Evolutionary conservation across 2,113 vertebrate genomes (phyloP).

Genomic region (Actenoides hombroni): DNA sequence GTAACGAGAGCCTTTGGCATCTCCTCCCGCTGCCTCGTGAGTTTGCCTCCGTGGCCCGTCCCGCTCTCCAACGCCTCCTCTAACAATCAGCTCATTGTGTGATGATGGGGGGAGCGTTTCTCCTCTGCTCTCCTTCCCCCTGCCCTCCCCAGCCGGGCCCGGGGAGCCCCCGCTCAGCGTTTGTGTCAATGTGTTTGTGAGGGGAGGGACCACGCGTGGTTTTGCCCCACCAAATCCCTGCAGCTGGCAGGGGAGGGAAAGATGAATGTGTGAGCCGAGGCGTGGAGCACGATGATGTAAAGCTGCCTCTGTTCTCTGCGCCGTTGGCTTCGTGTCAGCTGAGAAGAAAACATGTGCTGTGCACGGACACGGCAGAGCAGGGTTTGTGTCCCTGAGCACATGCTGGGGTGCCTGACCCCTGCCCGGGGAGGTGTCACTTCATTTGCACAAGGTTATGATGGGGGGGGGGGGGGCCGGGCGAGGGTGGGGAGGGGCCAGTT

Average conservation of each 20-base stretch:
- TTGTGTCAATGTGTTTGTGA: constrained; percentile 29
- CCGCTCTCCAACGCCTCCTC: constrained; percentile 11
- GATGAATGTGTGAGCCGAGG: not conserved
- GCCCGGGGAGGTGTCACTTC: not conserved
- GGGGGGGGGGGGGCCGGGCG: too few relatives aligned
- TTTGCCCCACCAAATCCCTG: constrained; percentile 48
- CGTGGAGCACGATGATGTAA: constrained; percentile 11
- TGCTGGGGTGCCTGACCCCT: not conserved
- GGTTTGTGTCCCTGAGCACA: not conserved
- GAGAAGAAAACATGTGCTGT: constrained; percentile 31
- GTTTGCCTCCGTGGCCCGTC: constrained; percentile 43
- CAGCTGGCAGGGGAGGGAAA: constrained; percentile 63
- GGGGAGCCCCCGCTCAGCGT: constrained; percentile 23
- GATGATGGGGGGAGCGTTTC: not conserved
- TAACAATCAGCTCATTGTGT: constrained; percentile 75
- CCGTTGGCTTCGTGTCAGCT: not conserved
- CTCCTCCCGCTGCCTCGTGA: not conserved
- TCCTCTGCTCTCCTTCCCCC: not conserved
- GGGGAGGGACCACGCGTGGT: not conserved
- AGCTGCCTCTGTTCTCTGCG: constrained; percentile 53
- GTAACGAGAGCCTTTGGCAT: constrained; percentile 48
- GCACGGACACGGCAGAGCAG: not conserved
- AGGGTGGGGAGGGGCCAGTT: too few relatives aligned
- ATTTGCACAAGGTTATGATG: not conserved
- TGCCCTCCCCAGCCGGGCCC: not conserved